These are phyloP conservation scores for Calyptommatus sinebrachiatus DNA, from an alignment of 2,113 vertebrate genomes.

Conservation along the genomic window DNA sequence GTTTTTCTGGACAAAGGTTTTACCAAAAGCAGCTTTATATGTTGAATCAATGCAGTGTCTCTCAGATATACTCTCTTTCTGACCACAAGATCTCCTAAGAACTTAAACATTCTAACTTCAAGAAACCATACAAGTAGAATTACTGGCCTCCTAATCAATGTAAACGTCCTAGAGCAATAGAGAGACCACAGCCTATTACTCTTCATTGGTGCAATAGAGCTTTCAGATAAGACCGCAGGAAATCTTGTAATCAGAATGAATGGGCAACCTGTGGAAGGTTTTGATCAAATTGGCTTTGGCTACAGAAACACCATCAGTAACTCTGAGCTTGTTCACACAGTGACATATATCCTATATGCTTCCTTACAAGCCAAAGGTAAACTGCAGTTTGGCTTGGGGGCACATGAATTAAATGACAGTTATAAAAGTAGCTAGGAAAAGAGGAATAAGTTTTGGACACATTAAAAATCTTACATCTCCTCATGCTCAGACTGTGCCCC, in stretches of 20 bases:
- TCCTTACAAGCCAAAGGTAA: conserved; percentile 36
- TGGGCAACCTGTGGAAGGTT: conserved; percentile 25
- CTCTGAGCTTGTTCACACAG: neutral
- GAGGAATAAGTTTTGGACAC: neutral
- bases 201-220: conserved; percentile 16
- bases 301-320: conserved; percentile 21
- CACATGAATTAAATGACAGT: neutral
- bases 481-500: conserved; percentile 1
- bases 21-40: conserved; percentile 28
- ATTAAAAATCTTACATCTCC: conserved; percentile 2
- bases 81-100: conserved; percentile 21
- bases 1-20: conserved; percentile 24
- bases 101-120: conserved; percentile 36
- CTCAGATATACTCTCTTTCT: conserved; percentile 26
- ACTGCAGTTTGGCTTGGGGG: neutral
- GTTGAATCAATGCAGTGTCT: conserved; percentile 32
- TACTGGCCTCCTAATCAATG: conserved; percentile 32
- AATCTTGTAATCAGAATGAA: conserved; percentile 44
- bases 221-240: conserved; percentile 34
- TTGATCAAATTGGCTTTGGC: conserved; percentile 19
- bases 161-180: conserved; percentile 40
- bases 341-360: conserved; percentile 5
- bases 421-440: neutral
- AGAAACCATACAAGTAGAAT: conserved; percentile 27
- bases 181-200: conserved; percentile 43